phyloP scores from a whole-genome alignment of 2,888 invertebrate species.

The Cerastis leucographa region DNA sequence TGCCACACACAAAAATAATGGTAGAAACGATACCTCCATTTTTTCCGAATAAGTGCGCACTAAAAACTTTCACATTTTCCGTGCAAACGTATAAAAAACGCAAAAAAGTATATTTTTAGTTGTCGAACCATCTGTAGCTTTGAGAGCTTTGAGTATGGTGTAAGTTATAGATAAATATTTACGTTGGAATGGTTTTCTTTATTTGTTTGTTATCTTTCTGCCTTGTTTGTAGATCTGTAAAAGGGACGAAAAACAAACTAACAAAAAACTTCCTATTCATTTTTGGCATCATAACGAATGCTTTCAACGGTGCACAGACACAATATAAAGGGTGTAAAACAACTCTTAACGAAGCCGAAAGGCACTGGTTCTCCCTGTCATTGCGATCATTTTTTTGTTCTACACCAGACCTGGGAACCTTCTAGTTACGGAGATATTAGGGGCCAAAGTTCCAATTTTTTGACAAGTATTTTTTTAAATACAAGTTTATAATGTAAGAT shows the following conservation, averaged over 20 bases:
- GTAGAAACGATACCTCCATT: conserved; percentile 1
- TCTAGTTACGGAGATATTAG: too few species aligned
- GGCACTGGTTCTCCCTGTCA: too few species aligned
- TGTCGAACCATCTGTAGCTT: conserved; percentile 79
- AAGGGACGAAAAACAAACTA: not conserved
- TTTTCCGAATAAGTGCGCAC: conserved; percentile 27
- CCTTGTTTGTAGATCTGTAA: not conserved
- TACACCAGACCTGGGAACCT: too few species aligned
- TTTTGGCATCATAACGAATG: not conserved
- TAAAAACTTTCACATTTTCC: conserved; percentile 49
- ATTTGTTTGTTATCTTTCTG: not conserved
- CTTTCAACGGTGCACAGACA: not conserved
- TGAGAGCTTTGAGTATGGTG: conserved; percentile 40
- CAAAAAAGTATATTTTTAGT: conserved; percentile 60
- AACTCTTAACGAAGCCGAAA: too few species aligned
- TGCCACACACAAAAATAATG: conserved; percentile 2
- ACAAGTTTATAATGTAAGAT: too few species aligned
- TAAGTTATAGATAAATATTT: conserved; percentile 36
- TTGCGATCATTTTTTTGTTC: too few species aligned
- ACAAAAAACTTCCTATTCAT: not conserved
- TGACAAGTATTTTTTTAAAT: too few species aligned
- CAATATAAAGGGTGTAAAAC: too few species aligned
- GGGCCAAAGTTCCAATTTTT: too few species aligned
- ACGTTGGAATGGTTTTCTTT: too few species aligned
- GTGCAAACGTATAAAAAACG: conserved; percentile 29